Evolutionary conservation across 2,888 invertebrate species (phyloP).

Genomic region (Empis stercorea): DNA sequence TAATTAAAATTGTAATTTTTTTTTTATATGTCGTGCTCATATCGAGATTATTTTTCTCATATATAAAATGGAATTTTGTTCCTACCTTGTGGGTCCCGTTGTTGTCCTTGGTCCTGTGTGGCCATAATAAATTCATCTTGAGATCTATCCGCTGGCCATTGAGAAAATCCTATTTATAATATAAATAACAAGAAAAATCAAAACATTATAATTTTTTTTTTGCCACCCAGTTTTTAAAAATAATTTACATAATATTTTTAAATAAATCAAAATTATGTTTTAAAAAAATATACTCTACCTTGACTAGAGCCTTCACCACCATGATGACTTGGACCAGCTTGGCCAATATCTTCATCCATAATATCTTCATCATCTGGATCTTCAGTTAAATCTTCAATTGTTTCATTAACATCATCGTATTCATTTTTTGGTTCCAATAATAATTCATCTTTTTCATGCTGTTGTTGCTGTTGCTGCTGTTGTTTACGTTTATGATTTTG

Average conservation of each 20-base stretch:
- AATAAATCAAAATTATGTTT: not conserved
- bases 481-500: slow-evolving; percentile 31
- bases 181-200: slow-evolving; percentile 20
- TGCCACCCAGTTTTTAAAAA: not conserved
- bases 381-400: slow-evolving; percentile 72
- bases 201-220: not conserved
- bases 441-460: slow-evolving; percentile 21
- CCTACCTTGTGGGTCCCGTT: slow-evolving; percentile 89
- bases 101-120: slow-evolving; percentile 61
- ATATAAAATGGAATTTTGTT: slow-evolving; percentile 11
- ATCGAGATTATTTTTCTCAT: not conserved
- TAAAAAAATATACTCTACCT: slow-evolving; percentile 40
- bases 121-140: slow-evolving; percentile 77
- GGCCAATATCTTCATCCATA: slow-evolving; percentile 49
- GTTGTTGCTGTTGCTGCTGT: slow-evolving; percentile 16
- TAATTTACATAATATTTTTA: too few relatives aligned
- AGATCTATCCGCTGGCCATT: slow-evolving; percentile 75
- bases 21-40: slow-evolving; percentile 9
- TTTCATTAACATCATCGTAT: slow-evolving; percentile 56
- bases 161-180: slow-evolving; percentile 54
- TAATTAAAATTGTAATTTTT: not conserved
- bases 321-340: slow-evolving; percentile 49
- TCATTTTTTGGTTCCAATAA: slow-evolving; percentile 60
- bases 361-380: slow-evolving; percentile 62
- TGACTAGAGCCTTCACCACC: slow-evolving; percentile 57